phyloP scores from a whole-genome alignment of 2,888 invertebrate species.

The Thymelicus acteon region DNA sequence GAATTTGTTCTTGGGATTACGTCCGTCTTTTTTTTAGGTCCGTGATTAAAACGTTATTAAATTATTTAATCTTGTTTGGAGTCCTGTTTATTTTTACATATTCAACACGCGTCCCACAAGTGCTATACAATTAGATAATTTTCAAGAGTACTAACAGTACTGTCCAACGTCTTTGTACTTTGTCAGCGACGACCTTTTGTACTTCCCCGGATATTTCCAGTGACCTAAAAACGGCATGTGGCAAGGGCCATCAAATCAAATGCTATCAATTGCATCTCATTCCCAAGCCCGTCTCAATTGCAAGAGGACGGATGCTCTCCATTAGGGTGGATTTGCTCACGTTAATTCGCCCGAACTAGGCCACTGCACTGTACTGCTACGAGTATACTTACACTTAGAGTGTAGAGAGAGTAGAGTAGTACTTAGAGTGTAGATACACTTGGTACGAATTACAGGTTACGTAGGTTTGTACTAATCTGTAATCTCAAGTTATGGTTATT shows the following conservation, averaged over 20 bases:
- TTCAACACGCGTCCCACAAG: too few relatives aligned
- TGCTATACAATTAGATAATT: too few relatives aligned
- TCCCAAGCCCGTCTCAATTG: conserved; percentile 38
- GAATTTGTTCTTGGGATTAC: too few relatives aligned
- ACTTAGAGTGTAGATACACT: too few relatives aligned
- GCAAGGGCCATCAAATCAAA: conserved; percentile 26
- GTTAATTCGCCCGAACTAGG: conserved; percentile 59
- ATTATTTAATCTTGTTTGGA: too few relatives aligned
- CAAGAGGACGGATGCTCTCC: conserved; percentile 52
- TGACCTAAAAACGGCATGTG: conserved; percentile 32
- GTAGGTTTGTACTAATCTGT: not conserved
- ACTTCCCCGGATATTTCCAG: conserved; percentile 7
- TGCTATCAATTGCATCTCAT: conserved; percentile 24
- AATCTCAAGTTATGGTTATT: conserved; percentile 2
- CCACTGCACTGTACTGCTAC: conserved; percentile 46
- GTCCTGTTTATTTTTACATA: too few relatives aligned
- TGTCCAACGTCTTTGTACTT: not conserved
- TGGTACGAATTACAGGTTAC: not conserved
- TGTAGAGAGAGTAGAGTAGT: too few relatives aligned
- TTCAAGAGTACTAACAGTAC: too few relatives aligned
- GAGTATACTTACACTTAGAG: too few relatives aligned
- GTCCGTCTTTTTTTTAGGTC: too few relatives aligned
- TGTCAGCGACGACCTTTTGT: conserved; percentile 6
- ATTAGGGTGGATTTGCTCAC: conserved; percentile 55
- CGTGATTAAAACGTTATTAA: too few relatives aligned